Percentiles rank a stretch among this genome's conserved stretches.
These are phyloP conservation scores for Pipistrellus pygmaeus DNA, from an alignment of 2,797 vertebrate genomes.

Conservation along the genomic window DNA sequence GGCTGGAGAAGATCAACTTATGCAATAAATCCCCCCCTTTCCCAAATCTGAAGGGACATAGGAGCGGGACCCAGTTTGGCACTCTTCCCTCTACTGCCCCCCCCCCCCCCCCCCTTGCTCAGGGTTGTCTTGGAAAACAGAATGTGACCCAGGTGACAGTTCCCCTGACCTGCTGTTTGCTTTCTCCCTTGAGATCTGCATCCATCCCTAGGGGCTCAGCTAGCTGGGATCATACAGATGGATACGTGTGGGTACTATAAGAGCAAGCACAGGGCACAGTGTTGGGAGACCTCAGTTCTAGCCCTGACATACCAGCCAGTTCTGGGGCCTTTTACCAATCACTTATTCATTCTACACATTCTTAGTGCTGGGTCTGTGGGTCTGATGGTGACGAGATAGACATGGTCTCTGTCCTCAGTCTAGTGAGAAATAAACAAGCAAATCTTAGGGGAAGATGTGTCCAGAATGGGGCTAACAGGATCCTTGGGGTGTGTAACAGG, in stretches of 20 bases:
- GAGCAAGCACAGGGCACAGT: background rate
- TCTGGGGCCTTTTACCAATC: background rate
- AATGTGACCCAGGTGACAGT: background rate
- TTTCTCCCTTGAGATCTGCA: background rate
- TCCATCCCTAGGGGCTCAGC: background rate
- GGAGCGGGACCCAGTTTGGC: background rate
- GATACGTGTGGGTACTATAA: background rate
- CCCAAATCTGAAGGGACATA: background rate
- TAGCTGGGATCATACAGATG: background rate
- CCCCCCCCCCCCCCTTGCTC: background rate
- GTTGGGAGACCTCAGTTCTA: background rate
- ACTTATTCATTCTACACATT: background rate
- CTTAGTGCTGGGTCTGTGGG: background rate
- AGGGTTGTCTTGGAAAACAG: conserved; percentile 14
- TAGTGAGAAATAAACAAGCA: conserved; percentile 26
- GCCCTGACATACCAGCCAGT: background rate
- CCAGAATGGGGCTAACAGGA: background rate
- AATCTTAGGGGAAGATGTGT: background rate
- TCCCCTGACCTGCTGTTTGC: background rate
- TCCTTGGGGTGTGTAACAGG: background rate
- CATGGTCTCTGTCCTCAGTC: background rate
- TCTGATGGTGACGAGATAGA: background rate
- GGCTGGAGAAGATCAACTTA: background rate
- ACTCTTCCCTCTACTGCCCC: background rate
- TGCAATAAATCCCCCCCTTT: background rate